These are phyloP conservation scores for Andrena dorsata DNA, from an alignment of 2,888 invertebrate species.

Conservation along the genomic window DNA sequence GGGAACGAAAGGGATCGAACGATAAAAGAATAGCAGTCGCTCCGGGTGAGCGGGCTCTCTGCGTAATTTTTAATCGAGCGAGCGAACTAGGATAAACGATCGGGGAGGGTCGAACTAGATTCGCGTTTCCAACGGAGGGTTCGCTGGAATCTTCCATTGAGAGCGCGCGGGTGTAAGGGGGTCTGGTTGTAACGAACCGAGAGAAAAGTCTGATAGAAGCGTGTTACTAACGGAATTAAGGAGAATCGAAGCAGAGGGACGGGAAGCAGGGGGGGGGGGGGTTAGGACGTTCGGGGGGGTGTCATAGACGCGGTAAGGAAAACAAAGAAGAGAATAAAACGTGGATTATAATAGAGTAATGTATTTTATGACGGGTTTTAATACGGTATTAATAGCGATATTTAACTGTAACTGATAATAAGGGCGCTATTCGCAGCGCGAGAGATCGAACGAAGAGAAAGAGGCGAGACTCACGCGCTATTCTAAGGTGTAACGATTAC, in stretches of 20 bases:
- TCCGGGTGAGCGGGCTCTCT: background rate
- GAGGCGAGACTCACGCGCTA: conserved; percentile 36
- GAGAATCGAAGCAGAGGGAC: background rate
- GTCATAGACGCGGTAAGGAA: conserved; percentile 38
- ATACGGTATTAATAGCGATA: conserved; percentile 81
- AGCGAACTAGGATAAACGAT: conserved; percentile 20
- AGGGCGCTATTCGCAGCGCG: conserved; percentile 62
- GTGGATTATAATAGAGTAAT: conserved; percentile 80
- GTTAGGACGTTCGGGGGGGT: background rate
- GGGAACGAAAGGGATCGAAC: background rate
- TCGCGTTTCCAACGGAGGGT: background rate
- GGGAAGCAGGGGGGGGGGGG: too few relatives aligned
- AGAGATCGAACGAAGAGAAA: conserved; percentile 14
- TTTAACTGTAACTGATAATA: conserved; percentile 73
- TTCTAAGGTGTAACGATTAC: conserved; percentile 61
- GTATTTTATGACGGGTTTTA: conserved; percentile 84
- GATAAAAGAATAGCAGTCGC: background rate
- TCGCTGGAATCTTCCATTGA: conserved; percentile 5
- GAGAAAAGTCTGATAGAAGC: conserved; percentile 53
- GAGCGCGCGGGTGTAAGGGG: background rate
- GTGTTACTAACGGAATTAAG: conserved; percentile 24
- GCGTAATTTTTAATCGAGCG: conserved; percentile 17
- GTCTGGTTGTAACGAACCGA: conserved; percentile 42
- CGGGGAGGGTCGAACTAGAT: background rate
- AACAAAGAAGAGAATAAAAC: conserved; percentile 52